Evolutionary conservation across 2,113 vertebrate genomes (phyloP).

Genomic region (Stegastes partitus): DNA sequence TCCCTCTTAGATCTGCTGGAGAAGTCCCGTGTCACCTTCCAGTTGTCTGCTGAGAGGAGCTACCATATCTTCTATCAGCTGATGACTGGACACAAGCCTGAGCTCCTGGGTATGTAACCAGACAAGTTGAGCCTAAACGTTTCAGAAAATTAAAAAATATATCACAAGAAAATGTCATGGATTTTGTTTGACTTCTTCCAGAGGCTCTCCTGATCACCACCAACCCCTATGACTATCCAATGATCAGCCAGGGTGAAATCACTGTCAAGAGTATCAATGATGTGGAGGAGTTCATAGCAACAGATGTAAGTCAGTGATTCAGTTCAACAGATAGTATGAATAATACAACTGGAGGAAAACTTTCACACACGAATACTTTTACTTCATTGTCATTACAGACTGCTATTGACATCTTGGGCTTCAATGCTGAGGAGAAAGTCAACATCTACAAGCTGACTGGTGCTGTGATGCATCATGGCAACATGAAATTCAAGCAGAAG

Average conservation of each 20-base stretch:
- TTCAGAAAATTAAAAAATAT: background rate
- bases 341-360: too few relatives aligned
- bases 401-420: constrained; percentile 85
- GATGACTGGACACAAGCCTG: constrained; percentile 81
- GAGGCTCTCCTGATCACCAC: constrained; percentile 79
- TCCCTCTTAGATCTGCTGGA: constrained; percentile 78
- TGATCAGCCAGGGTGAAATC: constrained; percentile 80
- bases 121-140: background rate
- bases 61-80: constrained; percentile 85
- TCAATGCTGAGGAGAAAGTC: constrained; percentile 88
- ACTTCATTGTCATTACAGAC: constrained; percentile 54
- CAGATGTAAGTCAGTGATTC: constrained; percentile 64
- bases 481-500: constrained; percentile 80
- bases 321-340: too few relatives aligned
- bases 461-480: constrained; percentile 87
- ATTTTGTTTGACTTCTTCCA: constrained; percentile 53
- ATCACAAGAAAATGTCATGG: background rate
- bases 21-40: constrained; percentile 67
- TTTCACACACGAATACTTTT: too few relatives aligned
- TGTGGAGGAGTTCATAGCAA: constrained; percentile 76
- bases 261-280: constrained; percentile 77
- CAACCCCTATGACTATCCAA: constrained; percentile 80
- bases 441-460: constrained; percentile 90
- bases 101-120: constrained; percentile 72
- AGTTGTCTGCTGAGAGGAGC: constrained; percentile 82